phyloP scores from a whole-genome alignment of 1,140 invertebrate genomes.

The Paracyclopina nana region DNA sequence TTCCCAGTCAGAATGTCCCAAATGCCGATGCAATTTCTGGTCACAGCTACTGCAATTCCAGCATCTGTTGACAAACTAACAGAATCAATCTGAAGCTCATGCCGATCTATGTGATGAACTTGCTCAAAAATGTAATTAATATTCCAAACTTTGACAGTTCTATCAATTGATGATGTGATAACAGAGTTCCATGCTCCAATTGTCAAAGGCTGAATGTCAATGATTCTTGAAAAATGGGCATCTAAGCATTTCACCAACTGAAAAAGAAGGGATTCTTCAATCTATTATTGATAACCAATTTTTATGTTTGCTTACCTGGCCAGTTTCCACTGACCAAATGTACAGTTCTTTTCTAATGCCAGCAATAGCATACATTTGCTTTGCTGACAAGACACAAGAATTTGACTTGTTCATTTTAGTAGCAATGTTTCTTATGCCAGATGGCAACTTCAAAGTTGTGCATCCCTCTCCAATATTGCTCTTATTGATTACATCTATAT shows the following conservation, averaged over 20 bases:
- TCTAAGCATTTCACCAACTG: constrained; percentile 78
- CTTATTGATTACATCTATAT: too few species aligned
- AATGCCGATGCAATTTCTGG: constrained; percentile 75
- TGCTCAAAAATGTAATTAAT: constrained; percentile 97
- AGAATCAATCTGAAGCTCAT: constrained; percentile 83
- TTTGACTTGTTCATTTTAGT: constrained; percentile 69
- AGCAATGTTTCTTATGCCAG: constrained; percentile 77
- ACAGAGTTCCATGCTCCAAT: constrained; percentile 77
- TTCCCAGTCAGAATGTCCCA: constrained; percentile 78
- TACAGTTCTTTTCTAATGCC: constrained; percentile 91
- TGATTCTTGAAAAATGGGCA: constrained; percentile 89
- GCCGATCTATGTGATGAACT: constrained; percentile 82
- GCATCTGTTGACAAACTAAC: constrained; percentile 39
- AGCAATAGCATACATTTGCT: constrained; percentile 75
- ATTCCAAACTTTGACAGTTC: constrained; percentile 97
- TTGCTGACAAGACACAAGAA: constrained; percentile 70
- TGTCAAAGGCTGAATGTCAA: constrained; percentile 63
- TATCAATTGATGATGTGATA: constrained; percentile 88
- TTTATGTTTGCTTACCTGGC: too few species aligned
- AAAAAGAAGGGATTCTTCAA: too few species aligned
- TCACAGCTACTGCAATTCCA: constrained; percentile 59
- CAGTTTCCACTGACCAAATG: constrained; percentile 63
- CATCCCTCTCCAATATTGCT: constrained; percentile 24
- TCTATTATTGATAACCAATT: too few species aligned
- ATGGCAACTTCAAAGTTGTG: constrained; percentile 47